Conservation (phyloP, 2,113 vertebrate genomes). For the Psilopsiagon aurifrons region DNA sequence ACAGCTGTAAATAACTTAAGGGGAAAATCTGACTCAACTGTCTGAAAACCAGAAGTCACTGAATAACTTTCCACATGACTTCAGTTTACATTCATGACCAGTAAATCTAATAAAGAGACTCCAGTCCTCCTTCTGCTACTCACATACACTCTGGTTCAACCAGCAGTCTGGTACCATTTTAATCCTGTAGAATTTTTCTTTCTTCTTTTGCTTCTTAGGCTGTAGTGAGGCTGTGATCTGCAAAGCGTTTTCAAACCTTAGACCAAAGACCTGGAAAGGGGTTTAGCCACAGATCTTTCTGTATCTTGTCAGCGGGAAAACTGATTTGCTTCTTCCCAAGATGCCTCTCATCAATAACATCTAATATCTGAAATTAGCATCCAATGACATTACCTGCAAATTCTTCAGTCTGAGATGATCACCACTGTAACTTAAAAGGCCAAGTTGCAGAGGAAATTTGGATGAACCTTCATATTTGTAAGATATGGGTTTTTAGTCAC, state of each 20-base stretch:
- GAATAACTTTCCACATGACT: not conserved
- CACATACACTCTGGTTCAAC: not conserved
- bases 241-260: not conserved
- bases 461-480: not conserved
- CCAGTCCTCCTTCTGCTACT: not conserved
- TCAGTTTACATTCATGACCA: not conserved
- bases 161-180: not conserved
- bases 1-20: not conserved
- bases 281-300: not conserved
- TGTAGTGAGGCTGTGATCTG: not conserved
- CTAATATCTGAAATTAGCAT: not conserved
- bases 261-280: not conserved
- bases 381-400: not conserved
- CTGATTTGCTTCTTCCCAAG: not conserved
- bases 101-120: not conserved
- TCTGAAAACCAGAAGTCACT: not conserved
- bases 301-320: not conserved
- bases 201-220: not conserved
- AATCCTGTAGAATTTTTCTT: not conserved
- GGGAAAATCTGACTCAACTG: not conserved
- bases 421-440: not conserved
- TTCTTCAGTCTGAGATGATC: not conserved
- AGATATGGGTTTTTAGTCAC: not conserved
- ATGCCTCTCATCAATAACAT: not conserved
- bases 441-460: not conserved